phyloP scores from a whole-genome alignment of 2,113 vertebrate species.

The Myrmecobius fasciatus region DNA sequence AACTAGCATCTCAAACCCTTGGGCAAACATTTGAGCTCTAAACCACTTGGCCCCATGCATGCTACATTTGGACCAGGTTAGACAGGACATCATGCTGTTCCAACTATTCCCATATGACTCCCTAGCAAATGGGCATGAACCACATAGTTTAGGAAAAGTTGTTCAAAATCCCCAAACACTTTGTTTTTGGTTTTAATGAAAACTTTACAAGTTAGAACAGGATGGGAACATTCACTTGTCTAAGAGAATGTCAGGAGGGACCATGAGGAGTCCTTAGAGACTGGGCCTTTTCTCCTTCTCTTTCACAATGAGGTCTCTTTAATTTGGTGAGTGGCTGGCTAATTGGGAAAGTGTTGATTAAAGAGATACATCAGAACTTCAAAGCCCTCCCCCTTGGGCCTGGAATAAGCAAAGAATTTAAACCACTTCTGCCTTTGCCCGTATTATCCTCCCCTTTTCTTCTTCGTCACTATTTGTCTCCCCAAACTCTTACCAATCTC shows the following conservation, averaged over 20 bases:
- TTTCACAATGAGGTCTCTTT: constrained; percentile 44
- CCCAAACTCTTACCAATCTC: not conserved
- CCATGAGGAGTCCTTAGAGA: not conserved
- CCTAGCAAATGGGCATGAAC: not conserved
- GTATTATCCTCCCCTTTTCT: constrained; percentile 1
- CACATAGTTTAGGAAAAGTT: constrained; percentile 26
- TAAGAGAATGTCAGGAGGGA: not conserved
- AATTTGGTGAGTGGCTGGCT: constrained; percentile 51
- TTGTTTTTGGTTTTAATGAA: constrained; percentile 1
- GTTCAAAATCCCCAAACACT: not conserved
- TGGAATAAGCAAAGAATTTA: not conserved
- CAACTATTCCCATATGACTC: constrained; percentile 39
- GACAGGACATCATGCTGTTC: constrained; percentile 38
- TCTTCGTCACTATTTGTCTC: not conserved
- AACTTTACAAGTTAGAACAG: constrained; percentile 26
- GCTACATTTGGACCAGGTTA: constrained; percentile 28
- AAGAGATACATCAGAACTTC: constrained; percentile 34
- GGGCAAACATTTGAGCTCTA: constrained; percentile 54
- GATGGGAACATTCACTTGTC: constrained; percentile 22
- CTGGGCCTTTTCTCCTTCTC: not conserved
- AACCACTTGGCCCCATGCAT: not conserved
- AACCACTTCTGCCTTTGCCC: not conserved
- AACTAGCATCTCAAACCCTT: constrained; percentile 62
- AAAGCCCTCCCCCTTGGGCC: not conserved
- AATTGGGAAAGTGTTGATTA: constrained; percentile 65